Evolutionary conservation across 2,113 vertebrate species (phyloP).

Genomic region (Cromileptes altivelis): DNA sequence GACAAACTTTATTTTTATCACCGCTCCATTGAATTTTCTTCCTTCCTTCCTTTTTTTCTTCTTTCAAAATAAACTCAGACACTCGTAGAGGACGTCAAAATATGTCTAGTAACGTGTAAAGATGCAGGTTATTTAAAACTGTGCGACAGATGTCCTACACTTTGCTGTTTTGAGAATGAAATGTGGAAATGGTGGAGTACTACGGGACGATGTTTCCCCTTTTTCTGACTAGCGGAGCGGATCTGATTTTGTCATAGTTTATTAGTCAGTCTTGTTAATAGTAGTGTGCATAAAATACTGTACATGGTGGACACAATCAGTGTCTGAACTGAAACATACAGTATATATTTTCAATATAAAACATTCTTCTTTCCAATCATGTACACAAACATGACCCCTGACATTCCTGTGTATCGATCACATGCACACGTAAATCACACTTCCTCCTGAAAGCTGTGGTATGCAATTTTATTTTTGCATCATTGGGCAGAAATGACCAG

Average conservation of each 20-base stretch:
- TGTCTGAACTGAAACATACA: slow-evolving; percentile 4
- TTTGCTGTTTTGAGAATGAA: slow-evolving; percentile 20
- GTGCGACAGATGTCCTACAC: not conserved
- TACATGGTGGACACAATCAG: not conserved
- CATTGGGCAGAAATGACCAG: too few species aligned
- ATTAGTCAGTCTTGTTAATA: not conserved
- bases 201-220: slow-evolving; percentile 37
- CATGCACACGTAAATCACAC: not conserved
- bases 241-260: slow-evolving; percentile 29
- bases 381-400: not conserved
- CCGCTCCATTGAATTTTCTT: slow-evolving; percentile 49
- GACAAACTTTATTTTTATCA: slow-evolving; percentile 62
- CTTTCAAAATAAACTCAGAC: slow-evolving; percentile 58
- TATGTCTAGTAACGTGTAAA: not conserved
- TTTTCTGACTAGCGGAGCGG: slow-evolving; percentile 18
- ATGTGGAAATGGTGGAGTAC: slow-evolving; percentile 38
- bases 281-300: not conserved
- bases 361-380: not conserved
- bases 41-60: slow-evolving; percentile 64
- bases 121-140: slow-evolving; percentile 36
- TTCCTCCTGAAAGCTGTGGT: too few species aligned
- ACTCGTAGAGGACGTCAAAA: slow-evolving; percentile 32
- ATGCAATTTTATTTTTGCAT: too few species aligned
- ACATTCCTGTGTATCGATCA: not conserved
- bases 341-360: not conserved